Percentiles rank a stretch among this genome's conserved stretches.
phyloP scores from a whole-genome alignment of 2,797 vertebrate species.

The Philypnodon macrostomus region DNA sequence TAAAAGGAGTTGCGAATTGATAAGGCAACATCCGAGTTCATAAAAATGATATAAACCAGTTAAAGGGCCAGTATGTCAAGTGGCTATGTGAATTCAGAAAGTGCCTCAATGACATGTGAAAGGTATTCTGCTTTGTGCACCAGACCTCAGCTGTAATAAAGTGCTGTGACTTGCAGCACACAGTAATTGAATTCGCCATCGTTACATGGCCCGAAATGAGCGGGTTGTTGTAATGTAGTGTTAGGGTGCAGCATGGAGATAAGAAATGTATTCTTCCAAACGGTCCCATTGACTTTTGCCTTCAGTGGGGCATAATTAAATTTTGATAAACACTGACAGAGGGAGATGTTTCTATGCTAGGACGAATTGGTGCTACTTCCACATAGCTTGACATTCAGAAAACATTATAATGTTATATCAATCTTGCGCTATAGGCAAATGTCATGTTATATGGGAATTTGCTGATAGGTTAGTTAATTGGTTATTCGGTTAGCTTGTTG shows the following conservation, averaged over 20 bases:
- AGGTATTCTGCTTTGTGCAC: slow-evolving; percentile 13
- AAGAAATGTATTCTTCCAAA: slow-evolving; percentile 40
- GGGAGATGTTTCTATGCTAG: slow-evolving; percentile 27
- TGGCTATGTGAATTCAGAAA: slow-evolving; percentile 6
- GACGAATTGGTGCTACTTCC: slow-evolving; percentile 7
- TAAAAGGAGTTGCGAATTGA: slow-evolving; percentile 18
- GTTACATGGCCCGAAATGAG: slow-evolving; percentile 41
- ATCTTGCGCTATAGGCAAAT: slow-evolving; percentile 4
- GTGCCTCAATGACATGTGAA: slow-evolving; percentile 21
- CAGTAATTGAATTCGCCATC: slow-evolving; percentile 47
- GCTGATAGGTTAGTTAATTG: not conserved
- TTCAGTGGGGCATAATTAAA: slow-evolving; percentile 48
- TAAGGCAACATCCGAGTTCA: slow-evolving; percentile 5
- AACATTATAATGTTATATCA: slow-evolving; percentile 1
- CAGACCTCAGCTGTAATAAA: slow-evolving; percentile 22
- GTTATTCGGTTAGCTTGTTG: not conserved
- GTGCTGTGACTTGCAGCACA: slow-evolving; percentile 31
- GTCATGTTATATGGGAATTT: not conserved
- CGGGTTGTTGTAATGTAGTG: slow-evolving; percentile 36
- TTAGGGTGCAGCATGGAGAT: slow-evolving; percentile 42
- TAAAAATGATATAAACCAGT: slow-evolving; percentile 2
- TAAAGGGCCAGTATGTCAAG: not conserved
- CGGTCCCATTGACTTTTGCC: slow-evolving; percentile 47
- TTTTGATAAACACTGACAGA: slow-evolving; percentile 51
- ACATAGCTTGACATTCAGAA: not conserved